Percentiles rank a stretch among this genome's conserved stretches.
Conservation (phyloP, 2,888 invertebrate genomes). For the Kuschelorhynchus macadamiae region DNA sequence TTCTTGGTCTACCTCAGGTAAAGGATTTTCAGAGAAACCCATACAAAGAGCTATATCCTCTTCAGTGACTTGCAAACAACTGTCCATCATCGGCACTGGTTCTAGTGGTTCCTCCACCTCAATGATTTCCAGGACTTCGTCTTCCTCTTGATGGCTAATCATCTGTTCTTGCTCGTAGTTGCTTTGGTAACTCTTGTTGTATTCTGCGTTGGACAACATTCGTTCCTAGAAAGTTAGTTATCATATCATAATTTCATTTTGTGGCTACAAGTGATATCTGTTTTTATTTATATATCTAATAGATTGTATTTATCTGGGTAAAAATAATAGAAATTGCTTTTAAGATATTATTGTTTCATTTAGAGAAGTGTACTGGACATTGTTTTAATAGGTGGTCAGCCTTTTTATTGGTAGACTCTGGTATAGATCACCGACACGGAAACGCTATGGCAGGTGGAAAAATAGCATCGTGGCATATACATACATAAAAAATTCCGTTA, state of each 20-base stretch:
- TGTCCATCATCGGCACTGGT: conserved; percentile 89
- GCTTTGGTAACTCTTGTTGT: conserved; percentile 61
- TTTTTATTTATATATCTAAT: too few species aligned
- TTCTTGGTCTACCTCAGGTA: conserved; percentile 81
- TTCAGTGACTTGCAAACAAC: conserved; percentile 89
- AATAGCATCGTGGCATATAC: too few species aligned
- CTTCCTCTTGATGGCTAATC: conserved; percentile 70
- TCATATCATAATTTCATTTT: neutral
- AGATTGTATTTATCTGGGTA: too few species aligned
- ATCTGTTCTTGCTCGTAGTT: conserved; percentile 71
- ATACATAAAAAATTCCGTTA: too few species aligned
- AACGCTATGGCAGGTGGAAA: too few species aligned
- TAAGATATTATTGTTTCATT: too few species aligned
- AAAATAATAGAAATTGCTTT: too few species aligned
- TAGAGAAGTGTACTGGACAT: too few species aligned
- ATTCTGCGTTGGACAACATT: conserved; percentile 69
- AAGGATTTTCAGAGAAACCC: conserved; percentile 78
- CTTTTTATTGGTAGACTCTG: too few species aligned
- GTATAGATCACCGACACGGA: too few species aligned
- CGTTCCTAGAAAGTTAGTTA: conserved; percentile 71
- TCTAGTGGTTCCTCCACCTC: conserved; percentile 84
- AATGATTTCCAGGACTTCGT: conserved; percentile 84
- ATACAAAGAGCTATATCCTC: conserved; percentile 93
- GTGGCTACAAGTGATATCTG: neutral
- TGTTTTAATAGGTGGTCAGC: too few species aligned